phyloP scores from a whole-genome alignment of 2,113 vertebrate species.

The Hassar affinis region DNA sequence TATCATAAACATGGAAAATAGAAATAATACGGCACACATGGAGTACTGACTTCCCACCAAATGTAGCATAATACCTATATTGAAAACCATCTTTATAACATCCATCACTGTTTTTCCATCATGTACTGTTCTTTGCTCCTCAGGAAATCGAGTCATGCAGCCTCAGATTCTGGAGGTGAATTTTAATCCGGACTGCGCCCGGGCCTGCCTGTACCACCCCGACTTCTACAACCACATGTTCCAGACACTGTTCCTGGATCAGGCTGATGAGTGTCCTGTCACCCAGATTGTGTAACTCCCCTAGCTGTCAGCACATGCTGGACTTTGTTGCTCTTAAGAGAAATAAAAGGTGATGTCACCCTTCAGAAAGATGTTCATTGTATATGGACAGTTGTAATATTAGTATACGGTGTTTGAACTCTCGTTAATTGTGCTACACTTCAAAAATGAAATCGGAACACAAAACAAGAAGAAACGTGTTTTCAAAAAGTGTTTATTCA shows the following conservation, averaged over 20 bases:
- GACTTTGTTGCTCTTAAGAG: neutral
- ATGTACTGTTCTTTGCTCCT: conserved; percentile 15
- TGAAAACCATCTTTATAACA: too few species aligned
- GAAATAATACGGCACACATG: too few species aligned
- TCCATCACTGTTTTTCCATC: too few species aligned
- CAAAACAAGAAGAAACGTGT: too few species aligned
- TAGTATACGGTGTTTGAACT: too few species aligned
- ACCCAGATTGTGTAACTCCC: conserved; percentile 72
- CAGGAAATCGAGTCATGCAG: conserved; percentile 83
- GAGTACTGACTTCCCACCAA: too few species aligned
- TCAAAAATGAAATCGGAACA: too few species aligned
- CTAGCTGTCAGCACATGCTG: neutral
- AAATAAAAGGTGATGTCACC: conserved; percentile 28
- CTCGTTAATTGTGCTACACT: too few species aligned
- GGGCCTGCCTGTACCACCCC: conserved; percentile 93
- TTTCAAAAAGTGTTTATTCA: too few species aligned
- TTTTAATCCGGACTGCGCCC: conserved; percentile 90
- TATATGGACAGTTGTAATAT: neutral
- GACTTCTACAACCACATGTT: conserved; percentile 93
- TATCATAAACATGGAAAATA: too few species aligned
- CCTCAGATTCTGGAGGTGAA: conserved; percentile 95
- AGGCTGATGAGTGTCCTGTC: conserved; percentile 74
- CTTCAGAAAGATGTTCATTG: neutral
- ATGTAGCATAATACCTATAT: too few species aligned
- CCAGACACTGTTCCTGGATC: conserved; percentile 87